Base-by-base conservation (phyloP, 2,888 invertebrate genomes). In the Cheilosia urbana region DNA sequence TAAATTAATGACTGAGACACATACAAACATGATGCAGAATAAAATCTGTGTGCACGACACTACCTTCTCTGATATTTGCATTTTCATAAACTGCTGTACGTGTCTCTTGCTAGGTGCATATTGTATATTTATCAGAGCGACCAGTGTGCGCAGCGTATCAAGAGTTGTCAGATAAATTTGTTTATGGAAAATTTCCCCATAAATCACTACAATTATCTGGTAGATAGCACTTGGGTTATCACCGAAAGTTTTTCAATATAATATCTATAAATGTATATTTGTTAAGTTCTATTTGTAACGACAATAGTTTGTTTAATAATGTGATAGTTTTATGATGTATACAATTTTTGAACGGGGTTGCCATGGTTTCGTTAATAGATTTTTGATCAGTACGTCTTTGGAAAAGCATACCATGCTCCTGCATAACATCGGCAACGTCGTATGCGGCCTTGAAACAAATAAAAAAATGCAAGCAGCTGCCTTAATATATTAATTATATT, bases 91-190 rank as follows among this genome's bases (percentile, higher is more conserved):
- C 57, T 75, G 34, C 37, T 45, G 24, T 37, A 53, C n/a, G 47
- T 24, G 49, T 49, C 55, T 49, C 55, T 49, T 24, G 15, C 49
- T 57, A 66, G 66, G 51, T 68, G 76, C 66, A 60, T 58, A 53
- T 76, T 68, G 66, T 76, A 68, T 76, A 76, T 76, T 60, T 68
- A 49, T 76, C 66, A 49, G 58, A 62, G 40, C 30, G 40, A 51
- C 71, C 21, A 58, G 58, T 76, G 68, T 65, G 63, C 63, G 49
- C 57, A 62, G 34, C 62, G 49, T 63, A 47, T 57, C 69, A 77
- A 63, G 55, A 63, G 62, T 19, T 58, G 55, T 63, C 69, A 69
- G 77, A 78, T 68, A 76, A 60, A 60, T 60, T 51, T 60, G 40
- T 34, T 42, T 9, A n/a, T 72, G 60, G 72, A 62, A 72, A 71